phyloP scores from a whole-genome alignment of 2,113 vertebrate genomes.

The Maccullochella peelii region DNA sequence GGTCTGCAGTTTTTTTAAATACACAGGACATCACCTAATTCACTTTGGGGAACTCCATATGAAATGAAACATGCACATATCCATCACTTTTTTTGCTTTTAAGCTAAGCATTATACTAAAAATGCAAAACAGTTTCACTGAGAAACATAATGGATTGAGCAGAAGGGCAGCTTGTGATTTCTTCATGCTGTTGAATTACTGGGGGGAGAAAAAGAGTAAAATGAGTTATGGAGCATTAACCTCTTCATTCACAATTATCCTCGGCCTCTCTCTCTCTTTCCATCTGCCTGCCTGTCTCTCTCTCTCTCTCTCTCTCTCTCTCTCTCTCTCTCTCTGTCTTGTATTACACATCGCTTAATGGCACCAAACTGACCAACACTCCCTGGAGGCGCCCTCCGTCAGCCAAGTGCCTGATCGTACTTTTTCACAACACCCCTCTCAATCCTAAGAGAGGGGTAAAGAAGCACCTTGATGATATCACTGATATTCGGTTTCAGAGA shows the following conservation, averaged over 20 bases:
- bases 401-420: slow-evolving; percentile 62
- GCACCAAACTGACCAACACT: slow-evolving; percentile 73
- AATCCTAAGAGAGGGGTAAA: slow-evolving; percentile 61
- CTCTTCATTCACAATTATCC: slow-evolving; percentile 69
- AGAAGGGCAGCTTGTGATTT: slow-evolving; percentile 53
- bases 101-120: slow-evolving; percentile 23
- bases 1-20: neutral
- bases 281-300: neutral
- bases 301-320: slow-evolving; percentile 25
- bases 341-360: slow-evolving; percentile 78
- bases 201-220: slow-evolving; percentile 61
- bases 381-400: slow-evolving; percentile 63
- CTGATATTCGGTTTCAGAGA: slow-evolving; percentile 83
- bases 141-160: slow-evolving; percentile 61
- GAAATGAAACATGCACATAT: slow-evolving; percentile 11
- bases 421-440: slow-evolving; percentile 72
- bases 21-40: neutral
- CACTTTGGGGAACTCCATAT: slow-evolving; percentile 17
- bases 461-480: slow-evolving; percentile 83
- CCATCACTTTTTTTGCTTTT: neutral
- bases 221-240: slow-evolving; percentile 73
- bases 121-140: slow-evolving; percentile 57
- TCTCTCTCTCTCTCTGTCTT: slow-evolving; percentile 53
- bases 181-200: slow-evolving; percentile 53
- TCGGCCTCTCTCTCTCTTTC: neutral